Base-by-base conservation (phyloP, 53 echinoderm and acorn worm genomes). In the Paracentrotus lividus region DNA sequence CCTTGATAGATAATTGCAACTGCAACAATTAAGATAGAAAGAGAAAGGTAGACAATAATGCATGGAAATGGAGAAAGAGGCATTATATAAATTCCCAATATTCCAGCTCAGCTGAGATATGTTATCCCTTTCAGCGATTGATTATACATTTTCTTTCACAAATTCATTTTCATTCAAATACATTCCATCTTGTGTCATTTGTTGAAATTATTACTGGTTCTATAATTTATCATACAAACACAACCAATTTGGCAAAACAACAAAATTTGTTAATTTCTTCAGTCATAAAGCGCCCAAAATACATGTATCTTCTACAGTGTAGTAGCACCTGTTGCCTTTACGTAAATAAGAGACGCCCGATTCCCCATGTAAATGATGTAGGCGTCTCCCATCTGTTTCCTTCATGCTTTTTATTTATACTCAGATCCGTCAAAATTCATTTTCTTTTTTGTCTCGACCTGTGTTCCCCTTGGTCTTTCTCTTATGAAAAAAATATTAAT, bases 381-480 rank as follows among this genome's bases (percentile, higher is more conserved):
- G 40, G 72, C 72, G 72, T 72, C 72, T 38, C 72, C 38, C 32
- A 38, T 72, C 72, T 72, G 72, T 72, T 72, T 72, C 72, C 72
- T 72, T 18, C 29, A 18, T 72, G 1, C 36, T 40, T 67, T 72
- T 40, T 40, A 72, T 72, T 20, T 38, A 49, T 49, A 42, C 40
- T 2, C 3, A 21, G 27, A 49, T 72, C 40, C 72, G 14, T 72
- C 40, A 36, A 72, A 72, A 36, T 38, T 38, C 36, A 18, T 72
- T 40, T 72, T 72, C 21, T 20, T 16, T 72, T 36, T 57, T 57
- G 5, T 12, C 57, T 38, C 10, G 34, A 18, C 72, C 20, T 36
- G 40, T 72, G 20, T 38, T 72, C 40, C 72, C 14, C 38, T 3
- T 72, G 38, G 72, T 72, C 36, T 40, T 72, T 18, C 36, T 20